Evolutionary conservation across 2,113 vertebrate genomes (phyloP), one percentile per base, ranked within the genome.

Genomic region (Epinephelus moara): DNA sequence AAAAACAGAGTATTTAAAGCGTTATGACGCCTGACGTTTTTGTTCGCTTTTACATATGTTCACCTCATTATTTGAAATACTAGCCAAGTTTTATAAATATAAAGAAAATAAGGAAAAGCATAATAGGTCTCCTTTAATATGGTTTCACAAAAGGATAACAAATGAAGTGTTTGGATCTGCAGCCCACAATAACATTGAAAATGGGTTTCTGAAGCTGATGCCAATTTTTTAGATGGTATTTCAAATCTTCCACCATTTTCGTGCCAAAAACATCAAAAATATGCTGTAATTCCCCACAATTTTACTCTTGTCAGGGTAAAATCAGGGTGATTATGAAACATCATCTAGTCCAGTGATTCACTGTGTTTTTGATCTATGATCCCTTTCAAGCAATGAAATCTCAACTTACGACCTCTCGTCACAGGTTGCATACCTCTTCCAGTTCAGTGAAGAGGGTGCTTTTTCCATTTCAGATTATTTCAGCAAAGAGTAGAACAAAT

Each of bases 71-170:
- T 37, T 37, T 37, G 33, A 37, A 37, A 37, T 37, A 6, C 6
- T 37, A 37, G 33, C 6, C 33, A 37, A 6, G 33, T 37, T 37
- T 1, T 6, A 37, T 6, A 37, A 37, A 37, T 1, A 37, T 37
- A 37, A 6, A 37, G 33, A 37, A 6, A 37, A 37, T 7, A 6
- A 37, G 33, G 33, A 37, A 37, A 37, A 37, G 6, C 33, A 0
- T 37, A 37, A 37, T 37, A 37, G 33, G 33, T 37, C 33, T 6
- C 33, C 1, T 15, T 23, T 52, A n/a, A n/a, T 30, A 42, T 12
- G n/a, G 23, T 78, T 78, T 66, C 2, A 1, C 10, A 30, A 61
- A 59, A 56, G n/a, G 3, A 78, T 63, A 83, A 67, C 27, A 53
- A 14, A 56, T 12, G 10, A 23, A 63, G 27, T 57, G 63, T 27